phyloP scores from a whole-genome alignment of 2,888 invertebrate genomes.

The Eupsilia transversa region DNA sequence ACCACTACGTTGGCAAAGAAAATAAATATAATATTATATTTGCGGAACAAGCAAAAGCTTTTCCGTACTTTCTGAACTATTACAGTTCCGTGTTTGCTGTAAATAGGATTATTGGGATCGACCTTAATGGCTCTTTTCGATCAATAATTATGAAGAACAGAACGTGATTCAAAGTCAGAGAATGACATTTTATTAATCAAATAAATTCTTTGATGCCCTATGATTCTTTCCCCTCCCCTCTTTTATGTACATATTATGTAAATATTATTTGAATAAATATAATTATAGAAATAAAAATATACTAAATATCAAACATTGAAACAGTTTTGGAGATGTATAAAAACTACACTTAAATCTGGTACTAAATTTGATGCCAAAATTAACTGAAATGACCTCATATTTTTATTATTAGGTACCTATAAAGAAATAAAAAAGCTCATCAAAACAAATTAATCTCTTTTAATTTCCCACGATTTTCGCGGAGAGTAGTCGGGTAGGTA shows the following conservation, averaged over 20 bases:
- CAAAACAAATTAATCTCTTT: neutral
- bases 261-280: too few relatives aligned
- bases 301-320: neutral
- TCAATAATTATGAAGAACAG: neutral
- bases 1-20: neutral
- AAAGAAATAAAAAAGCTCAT: neutral
- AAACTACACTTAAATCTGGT: neutral
- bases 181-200: too few relatives aligned
- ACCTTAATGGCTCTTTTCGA: conserved; percentile 8
- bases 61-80: conserved; percentile 32
- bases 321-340: neutral
- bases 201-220: too few relatives aligned
- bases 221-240: too few relatives aligned
- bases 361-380: neutral
- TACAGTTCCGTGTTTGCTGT: conserved; percentile 4
- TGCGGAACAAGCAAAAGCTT: conserved; percentile 49
- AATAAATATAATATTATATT: conserved; percentile 33
- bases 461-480: neutral
- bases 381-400: neutral
- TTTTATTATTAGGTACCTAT: neutral
- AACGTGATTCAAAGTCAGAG: neutral
- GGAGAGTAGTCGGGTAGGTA: neutral
- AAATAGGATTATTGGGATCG: conserved; percentile 2
- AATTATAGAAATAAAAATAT: too few relatives aligned
- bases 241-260: too few relatives aligned